Conservation (phyloP, 2,888 invertebrate genomes). For the Tetranychus piercei region DNA sequence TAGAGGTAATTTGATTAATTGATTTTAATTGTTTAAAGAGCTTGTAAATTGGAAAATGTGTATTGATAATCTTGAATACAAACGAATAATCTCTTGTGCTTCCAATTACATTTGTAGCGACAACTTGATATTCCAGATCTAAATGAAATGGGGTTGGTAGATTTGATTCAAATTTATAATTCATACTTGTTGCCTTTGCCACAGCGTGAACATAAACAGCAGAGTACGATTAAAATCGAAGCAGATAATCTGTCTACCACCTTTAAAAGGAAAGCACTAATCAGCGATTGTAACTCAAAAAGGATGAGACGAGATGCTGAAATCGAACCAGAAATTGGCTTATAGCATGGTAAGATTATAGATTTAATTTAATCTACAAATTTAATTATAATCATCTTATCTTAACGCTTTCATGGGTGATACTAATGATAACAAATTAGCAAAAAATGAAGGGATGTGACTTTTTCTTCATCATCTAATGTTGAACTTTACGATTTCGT, state of each 20-base stretch:
- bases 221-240: neutral
- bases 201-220: neutral
- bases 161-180: neutral
- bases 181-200: neutral
- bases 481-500: neutral
- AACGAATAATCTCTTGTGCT: too few relatives aligned
- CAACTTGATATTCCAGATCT: neutral
- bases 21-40: neutral
- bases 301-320: neutral
- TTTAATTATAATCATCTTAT: neutral
- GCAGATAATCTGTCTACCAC: neutral
- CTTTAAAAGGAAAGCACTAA: neutral
- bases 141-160: neutral
- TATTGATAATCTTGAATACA: neutral
- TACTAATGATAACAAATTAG: neutral
- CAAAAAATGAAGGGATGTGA: too few relatives aligned
- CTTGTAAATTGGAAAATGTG: neutral
- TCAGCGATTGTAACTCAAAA: neutral
- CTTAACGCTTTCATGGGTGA: neutral
- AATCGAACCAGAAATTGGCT: neutral
- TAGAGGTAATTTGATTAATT: neutral
- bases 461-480: neutral
- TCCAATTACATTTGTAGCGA: neutral
- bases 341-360: neutral
- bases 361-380: neutral